These are phyloP conservation scores for Campylomormyrus numenius DNA, from an alignment of 2,113 vertebrate genomes.

Conservation along the genomic window DNA sequence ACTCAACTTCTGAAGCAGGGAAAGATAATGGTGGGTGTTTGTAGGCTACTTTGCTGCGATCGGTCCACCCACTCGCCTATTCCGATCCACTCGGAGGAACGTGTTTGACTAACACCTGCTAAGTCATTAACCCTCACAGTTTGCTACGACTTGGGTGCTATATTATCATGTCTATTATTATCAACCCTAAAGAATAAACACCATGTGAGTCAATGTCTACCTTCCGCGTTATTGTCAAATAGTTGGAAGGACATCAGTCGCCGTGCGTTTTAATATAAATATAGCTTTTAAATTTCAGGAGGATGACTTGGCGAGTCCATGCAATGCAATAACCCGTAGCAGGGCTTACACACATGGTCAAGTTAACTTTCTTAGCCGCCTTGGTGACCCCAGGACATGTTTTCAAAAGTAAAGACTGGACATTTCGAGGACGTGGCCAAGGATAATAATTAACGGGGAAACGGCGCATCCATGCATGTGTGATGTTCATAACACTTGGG, in stretches of 20 bases:
- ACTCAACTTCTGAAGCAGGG: conserved; percentile 56
- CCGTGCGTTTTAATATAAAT: neutral
- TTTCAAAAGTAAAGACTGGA: neutral
- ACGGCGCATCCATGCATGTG: neutral
- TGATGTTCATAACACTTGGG: neutral
- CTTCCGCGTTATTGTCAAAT: neutral
- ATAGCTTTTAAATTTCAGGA: neutral
- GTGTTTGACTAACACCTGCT: conserved; percentile 14
- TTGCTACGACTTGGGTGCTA: neutral
- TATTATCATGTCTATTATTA: neutral
- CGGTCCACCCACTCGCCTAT: conserved; percentile 56
- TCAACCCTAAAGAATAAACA: neutral
- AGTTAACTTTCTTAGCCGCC: neutral
- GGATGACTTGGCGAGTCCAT: neutral
- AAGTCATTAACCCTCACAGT: conserved; percentile 11
- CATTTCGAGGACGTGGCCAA: neutral
- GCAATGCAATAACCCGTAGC: neutral
- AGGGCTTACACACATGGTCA: neutral
- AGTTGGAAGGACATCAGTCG: neutral
- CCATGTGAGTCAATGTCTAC: neutral
- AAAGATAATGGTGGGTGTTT: conserved; percentile 52
- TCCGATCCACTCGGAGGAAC: neutral
- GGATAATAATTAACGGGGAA: neutral
- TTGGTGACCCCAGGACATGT: neutral
- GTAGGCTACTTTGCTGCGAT: conserved; percentile 42